These are phyloP conservation scores for Syngnathoides biaculeatus DNA, from an alignment of 2,113 vertebrate species.

Conservation along the genomic window DNA sequence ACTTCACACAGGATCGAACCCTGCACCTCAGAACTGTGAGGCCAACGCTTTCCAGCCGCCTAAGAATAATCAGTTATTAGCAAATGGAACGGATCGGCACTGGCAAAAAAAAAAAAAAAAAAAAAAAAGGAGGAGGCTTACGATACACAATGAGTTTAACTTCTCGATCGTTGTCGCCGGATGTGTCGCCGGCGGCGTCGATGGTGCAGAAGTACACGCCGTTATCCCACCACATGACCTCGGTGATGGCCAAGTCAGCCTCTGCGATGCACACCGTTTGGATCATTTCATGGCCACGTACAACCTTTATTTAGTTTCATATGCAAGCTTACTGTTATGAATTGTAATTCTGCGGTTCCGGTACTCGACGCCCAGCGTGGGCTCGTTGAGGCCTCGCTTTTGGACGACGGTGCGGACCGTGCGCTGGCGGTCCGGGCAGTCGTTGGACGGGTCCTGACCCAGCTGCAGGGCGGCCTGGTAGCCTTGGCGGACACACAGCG, in stretches of 20 bases:
- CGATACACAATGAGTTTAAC: slow-evolving; percentile 89
- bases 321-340: slow-evolving; percentile 82
- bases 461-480: slow-evolving; percentile 86
- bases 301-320: not conserved
- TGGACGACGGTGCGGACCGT: slow-evolving; percentile 86
- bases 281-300: not conserved
- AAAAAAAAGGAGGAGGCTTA: slow-evolving; percentile 63
- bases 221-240: slow-evolving; percentile 99
- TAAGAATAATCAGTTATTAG: no score
- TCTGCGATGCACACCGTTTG: slow-evolving; percentile 61
- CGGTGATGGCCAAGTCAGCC: slow-evolving; percentile 88
- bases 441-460: slow-evolving; percentile 85
- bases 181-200: slow-evolving; percentile 86
- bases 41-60: no score
- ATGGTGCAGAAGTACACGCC: slow-evolving; percentile 88
- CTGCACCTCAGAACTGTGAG: no score
- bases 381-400: slow-evolving; percentile 81
- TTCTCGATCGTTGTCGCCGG: slow-evolving; percentile 84
- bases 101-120: no score
- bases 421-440: slow-evolving; percentile 88
- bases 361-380: slow-evolving; percentile 84
- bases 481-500: slow-evolving; percentile 32
- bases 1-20: no score
- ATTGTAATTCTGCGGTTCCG: slow-evolving; percentile 88
- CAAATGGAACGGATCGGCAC: no score